Conservation (phyloP, 1,140 invertebrate species). For the Pseudomyrmex sp. region DNA sequence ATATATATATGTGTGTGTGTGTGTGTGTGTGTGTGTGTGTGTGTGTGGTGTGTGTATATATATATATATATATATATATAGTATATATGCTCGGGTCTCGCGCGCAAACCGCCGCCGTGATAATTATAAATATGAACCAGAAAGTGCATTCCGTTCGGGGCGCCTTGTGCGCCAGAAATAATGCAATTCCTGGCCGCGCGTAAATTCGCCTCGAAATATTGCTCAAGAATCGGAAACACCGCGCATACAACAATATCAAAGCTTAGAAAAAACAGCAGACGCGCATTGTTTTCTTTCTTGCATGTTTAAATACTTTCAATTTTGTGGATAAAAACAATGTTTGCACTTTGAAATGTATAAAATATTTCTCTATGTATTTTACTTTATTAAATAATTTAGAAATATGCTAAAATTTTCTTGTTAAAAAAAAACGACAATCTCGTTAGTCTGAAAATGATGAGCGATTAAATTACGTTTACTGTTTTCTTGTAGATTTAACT, state of each 20-base stretch:
- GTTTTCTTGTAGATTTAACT: no score
- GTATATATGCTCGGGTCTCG: neutral
- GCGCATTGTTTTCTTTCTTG: no score
- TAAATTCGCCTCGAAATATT: conserved; percentile 41
- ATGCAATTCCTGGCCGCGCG: conserved; percentile 37
- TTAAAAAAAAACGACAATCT: neutral
- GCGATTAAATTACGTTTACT: neutral
- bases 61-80: no score
- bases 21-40: no score
- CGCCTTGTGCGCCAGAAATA: conserved; percentile 65
- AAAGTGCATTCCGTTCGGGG: conserved; percentile 60
- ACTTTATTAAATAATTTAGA: neutral
- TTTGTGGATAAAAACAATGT: no score
- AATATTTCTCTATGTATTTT: no score
- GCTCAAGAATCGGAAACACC: conserved; percentile 11
- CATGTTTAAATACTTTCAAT: no score
- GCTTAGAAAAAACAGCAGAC: no score
- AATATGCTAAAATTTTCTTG: neutral
- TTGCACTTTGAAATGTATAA: no score
- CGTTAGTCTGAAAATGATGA: neutral
- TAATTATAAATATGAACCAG: conserved; percentile 73
- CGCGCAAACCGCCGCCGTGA: conserved; percentile 49
- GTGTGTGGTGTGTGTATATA: no score
- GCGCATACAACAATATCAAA: conserved; percentile 12
- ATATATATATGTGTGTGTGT: no score